Evolutionary conservation across 2,888 invertebrate genomes (phyloP), one percentile per base, ranked within the genome.

Genomic region (Tipula lateralis): DNA sequence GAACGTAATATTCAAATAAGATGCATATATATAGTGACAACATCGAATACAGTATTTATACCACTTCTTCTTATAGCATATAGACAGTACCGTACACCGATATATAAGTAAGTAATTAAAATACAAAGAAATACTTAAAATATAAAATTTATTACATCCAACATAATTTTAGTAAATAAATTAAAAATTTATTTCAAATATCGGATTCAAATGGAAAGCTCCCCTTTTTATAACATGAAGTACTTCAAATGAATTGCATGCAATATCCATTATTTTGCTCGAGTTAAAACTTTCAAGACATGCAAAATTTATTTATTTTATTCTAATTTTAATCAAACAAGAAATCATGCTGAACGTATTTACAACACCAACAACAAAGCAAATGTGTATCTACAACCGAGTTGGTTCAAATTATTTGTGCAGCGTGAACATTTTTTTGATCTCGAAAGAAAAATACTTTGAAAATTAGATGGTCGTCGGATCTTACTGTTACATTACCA

Each of bases 281-380:
- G 24, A 24, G 66, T 66, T 66, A 66, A 13, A 66, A 66, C 66
- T 24, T 66, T 19, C 66, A 66, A 66, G 24, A 66, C 66, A 66
- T 66, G 66, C 66, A 66, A 66, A 66, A 66, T 66, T 66, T 66
- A 66, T 66, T 66, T 66, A 66, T 66, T 66, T 66, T 66, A 66
- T 66, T 66, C 66, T 66, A 66, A 66, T 66, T 66, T 66, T 66
- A 66, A 66, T 66, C 66, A 66, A 66, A 66, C 66, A 66, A 66
- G 66, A 66, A 66, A 66, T 66, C 66, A 66, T 24, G 66, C 24
- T 66, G 66, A 66, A 66, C 19, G 66, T 66, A n/a, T n/a, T n/a
- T 1, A 24, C 66, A 24, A 19, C 66, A 66, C 66, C 66, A 66
- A 66, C 66, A 66, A 66, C 7, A 6, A 66, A 5, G 7, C 6